These are phyloP conservation scores for Matsumurasca onukii DNA, from an alignment of 1,140 invertebrate genomes.

Conservation along the genomic window DNA sequence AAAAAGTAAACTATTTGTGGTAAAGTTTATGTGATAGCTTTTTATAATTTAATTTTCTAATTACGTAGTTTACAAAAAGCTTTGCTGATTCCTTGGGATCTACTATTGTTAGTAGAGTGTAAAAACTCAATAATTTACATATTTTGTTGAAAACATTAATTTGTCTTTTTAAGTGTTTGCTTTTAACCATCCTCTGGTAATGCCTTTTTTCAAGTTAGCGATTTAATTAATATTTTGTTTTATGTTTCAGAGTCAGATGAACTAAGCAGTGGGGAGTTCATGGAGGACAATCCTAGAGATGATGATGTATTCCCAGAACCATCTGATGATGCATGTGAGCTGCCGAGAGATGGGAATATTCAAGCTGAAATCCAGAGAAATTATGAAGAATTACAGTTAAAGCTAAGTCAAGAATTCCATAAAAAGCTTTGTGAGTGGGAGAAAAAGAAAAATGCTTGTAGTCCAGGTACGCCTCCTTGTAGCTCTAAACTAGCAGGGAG, in stretches of 20 bases:
- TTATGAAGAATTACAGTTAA: conserved; percentile 64
- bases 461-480: conserved; percentile 32
- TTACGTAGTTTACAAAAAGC: no score
- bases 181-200: no score
- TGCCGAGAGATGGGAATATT: conserved; percentile 33
- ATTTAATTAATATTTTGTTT: neutral
- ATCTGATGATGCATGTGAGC: neutral
- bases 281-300: conserved; percentile 34
- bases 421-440: conserved; percentile 74
- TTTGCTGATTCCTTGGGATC: no score
- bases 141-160: no score
- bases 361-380: conserved; percentile 58
- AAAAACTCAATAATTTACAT: no score
- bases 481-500: conserved; percentile 22
- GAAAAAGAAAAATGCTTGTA: conserved; percentile 49
- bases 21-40: no score
- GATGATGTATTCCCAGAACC: conserved; percentile 27
- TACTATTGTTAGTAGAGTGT: no score
- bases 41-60: no score
- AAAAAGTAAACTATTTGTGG: no score
- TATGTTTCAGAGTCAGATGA: conserved; percentile 38
- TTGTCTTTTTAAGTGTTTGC: no score
- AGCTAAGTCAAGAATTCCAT: conserved; percentile 69
- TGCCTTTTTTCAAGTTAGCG: no score
- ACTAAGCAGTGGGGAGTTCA: conserved; percentile 37